Base-by-base conservation (phyloP, 2,113 vertebrate genomes). In the Archilochus colubris region DNA sequence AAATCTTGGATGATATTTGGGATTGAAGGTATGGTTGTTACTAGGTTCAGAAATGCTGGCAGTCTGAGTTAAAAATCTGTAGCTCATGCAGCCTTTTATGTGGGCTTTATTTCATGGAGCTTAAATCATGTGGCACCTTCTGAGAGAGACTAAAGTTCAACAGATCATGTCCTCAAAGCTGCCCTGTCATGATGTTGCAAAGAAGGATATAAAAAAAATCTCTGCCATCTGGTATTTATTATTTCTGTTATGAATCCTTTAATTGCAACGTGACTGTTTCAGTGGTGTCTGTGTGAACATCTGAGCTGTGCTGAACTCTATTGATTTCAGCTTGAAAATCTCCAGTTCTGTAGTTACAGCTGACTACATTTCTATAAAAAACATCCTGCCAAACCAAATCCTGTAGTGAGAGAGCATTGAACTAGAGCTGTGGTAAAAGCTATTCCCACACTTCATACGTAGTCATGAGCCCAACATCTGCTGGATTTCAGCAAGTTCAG, bases 291-390 rank as follows among this genome's bases (percentile, higher is more conserved):
- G 50, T 30, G 5, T 1, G 23, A 58, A 36, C 40, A 54, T 40
- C 70, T 69, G 50, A 91, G 24, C 70, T 89, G 14, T 63, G 36
- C 62, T 79, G 38, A 91, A 66, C 14, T 72, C 66, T 83, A 5
- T 61, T 83, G 31, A 91, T 94, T 96, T 87, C 74, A 69, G 21
- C 74, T 59, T 58, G 33, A 80, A 24, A 51, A 83, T 90, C 48
- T 91, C 46, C 50, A 40, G 25, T 43, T 77, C 63, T 91, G 12
- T 80, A 80, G 22, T 57, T 91, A 77, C 30, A 86, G 64, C 68
- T 88, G 82, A 86, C 82, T 94, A 67, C 63, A 88, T 81, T 77
- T 95, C 88, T 93, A 67, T 92, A 81, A 93, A 94, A 94, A 67
- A 63, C 57, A 20, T 53, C 79, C 81, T 90, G 82, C 68, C 46